Conservation (phyloP, 2,888 invertebrate genomes). For the Dysmachus trigonus region DNA sequence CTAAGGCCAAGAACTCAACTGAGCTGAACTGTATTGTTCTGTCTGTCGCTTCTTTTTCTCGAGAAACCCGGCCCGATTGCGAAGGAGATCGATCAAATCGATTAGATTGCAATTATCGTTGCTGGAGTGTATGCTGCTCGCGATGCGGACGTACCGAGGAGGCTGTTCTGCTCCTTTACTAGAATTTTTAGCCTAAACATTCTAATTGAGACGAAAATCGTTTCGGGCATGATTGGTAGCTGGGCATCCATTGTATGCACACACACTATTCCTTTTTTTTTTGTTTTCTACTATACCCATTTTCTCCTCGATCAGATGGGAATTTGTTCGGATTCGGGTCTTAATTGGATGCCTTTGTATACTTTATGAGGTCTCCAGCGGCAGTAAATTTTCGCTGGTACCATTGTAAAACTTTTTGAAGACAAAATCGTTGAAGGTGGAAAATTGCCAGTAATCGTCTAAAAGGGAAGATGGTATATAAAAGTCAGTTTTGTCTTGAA, state of each 20-base stretch:
- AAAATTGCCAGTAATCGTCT: neutral
- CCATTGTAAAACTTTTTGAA: neutral
- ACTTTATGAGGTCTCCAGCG: neutral
- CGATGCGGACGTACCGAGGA: neutral
- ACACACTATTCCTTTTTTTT: neutral
- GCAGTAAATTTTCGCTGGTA: neutral
- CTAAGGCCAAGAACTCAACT: neutral
- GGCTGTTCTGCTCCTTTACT: neutral
- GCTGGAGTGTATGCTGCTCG: neutral
- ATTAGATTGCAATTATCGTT: slow-evolving; percentile 40
- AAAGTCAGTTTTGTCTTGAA: neutral
- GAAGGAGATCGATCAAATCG: slow-evolving; percentile 32
- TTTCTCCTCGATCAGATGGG: neutral
- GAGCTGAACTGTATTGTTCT: slow-evolving; percentile 34
- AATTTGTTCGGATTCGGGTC: neutral
- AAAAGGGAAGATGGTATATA: neutral
- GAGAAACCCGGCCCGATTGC: slow-evolving; percentile 25
- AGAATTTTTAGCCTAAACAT: slow-evolving; percentile 9
- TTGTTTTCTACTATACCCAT: neutral
- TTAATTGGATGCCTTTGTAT: slow-evolving; percentile 39
- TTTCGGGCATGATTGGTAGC: slow-evolving; percentile 21
- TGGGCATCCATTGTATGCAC: neutral
- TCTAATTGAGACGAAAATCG: slow-evolving; percentile 37
- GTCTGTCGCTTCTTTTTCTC: slow-evolving; percentile 35
- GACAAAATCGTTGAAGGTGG: neutral